A percentile compares a stretch with the other conserved stretches of the same genome.
Conservation (phyloP, 2,113 vertebrate species). For the Eretmochelys imbricata region DNA sequence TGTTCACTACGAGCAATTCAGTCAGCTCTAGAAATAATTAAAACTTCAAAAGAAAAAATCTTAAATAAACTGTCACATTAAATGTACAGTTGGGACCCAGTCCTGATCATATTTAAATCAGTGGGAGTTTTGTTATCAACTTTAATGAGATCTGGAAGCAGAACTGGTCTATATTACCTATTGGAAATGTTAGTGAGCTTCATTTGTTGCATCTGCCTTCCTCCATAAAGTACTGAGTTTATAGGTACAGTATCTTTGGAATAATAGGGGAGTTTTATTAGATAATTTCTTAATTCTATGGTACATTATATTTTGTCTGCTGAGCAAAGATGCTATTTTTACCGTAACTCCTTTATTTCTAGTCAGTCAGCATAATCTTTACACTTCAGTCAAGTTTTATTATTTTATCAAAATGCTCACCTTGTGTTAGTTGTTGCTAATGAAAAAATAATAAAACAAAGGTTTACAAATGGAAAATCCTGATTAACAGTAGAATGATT, state of each 20-base stretch:
- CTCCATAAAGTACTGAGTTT: background rate
- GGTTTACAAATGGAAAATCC: background rate
- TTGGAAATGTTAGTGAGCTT: background rate
- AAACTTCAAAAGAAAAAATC: background rate
- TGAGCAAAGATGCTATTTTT: background rate
- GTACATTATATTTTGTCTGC: background rate
- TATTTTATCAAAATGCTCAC: background rate
- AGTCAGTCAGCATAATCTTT: background rate
- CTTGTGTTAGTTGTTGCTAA: background rate
- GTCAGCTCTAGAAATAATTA: background rate
- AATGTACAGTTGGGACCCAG: background rate
- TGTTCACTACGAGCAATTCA: background rate
- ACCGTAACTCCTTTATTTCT: background rate
- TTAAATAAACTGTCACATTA: background rate
- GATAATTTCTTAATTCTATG: background rate
- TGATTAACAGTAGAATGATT: background rate
- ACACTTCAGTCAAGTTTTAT: background rate
- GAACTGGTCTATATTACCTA: background rate
- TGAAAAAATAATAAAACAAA: background rate
- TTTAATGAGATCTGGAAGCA: background rate
- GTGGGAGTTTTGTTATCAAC: background rate
- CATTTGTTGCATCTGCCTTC: background rate
- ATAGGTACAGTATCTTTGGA: background rate
- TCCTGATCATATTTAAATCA: background rate
- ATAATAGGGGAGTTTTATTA: background rate